Evolutionary conservation across 2,113 vertebrate species (phyloP), one percentile per base, ranked within the genome.

Genomic region (Pycnonotus jocosus): DNA sequence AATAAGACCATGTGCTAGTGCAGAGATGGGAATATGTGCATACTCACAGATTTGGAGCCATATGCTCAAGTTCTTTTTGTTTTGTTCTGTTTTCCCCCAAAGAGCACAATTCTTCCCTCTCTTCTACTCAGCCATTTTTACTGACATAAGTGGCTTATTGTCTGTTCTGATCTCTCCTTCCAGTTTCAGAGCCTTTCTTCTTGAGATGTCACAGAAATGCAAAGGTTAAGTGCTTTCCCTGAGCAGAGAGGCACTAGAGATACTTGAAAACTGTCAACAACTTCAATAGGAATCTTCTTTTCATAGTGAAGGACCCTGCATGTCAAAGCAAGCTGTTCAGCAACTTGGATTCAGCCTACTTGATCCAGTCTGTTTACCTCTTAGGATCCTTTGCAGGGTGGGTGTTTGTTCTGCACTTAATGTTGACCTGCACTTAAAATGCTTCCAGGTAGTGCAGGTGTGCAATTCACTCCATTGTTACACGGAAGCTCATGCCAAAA

Each of bases 291-390:
- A 94, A 70, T 92, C 60, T 90, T 95, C 72, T 54, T 94, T 94
- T 90, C 69, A 74, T 24, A 28, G 69, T 86, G 72, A 86, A 96
- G 95, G 88, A 81, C 72, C 44, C 35, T 70, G 86, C 19, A 15
- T 74, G 83, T 93, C 82, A 95, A 95, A 96, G 86, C 94, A 95
- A 93, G 72, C 88, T 95, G 92, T 93, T 95, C 91, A 90, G 80
- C 72, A 93, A 44, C 88, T 86, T 93, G 88, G 38, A 88, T 88
- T 88, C 79, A 86, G 60, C 76, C 91, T 74, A 88, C 80, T 96
- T 92, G 72, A 93, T 94, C 91, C 83, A 76, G 48, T 37, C 72
- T 93, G 80, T 79, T 96, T 97, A 81, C 65, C 56, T 81, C 81
- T 79, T 72, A 47, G 65, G 47, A 64, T 95, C 10, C 3, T 18